Evolutionary conservation across 2,888 invertebrate genomes (phyloP).

Genomic region (Ectropis crepuscularia): DNA sequence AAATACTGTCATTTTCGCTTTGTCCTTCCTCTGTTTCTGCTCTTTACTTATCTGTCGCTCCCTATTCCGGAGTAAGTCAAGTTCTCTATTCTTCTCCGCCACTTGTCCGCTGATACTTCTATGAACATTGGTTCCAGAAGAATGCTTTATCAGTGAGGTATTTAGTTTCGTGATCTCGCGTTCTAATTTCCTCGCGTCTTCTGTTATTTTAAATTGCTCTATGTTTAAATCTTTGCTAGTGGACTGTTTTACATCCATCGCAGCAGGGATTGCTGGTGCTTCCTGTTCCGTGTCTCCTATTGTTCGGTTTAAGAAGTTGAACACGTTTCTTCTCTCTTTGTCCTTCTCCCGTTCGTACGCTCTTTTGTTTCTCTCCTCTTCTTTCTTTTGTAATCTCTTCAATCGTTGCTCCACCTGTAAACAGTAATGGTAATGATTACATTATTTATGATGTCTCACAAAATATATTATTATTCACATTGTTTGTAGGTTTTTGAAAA

Average conservation of each 20-base stretch:
- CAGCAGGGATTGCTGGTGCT: slow-evolving; percentile 37
- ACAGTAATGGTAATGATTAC: background rate
- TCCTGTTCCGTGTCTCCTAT: slow-evolving; percentile 71
- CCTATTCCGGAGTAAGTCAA: slow-evolving; percentile 84
- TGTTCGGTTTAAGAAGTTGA: slow-evolving; percentile 90
- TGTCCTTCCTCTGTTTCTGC: slow-evolving; percentile 88
- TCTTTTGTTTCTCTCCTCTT: slow-evolving; percentile 86
- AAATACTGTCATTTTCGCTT: slow-evolving; percentile 91
- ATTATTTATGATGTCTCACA: background rate
- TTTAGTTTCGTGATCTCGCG: slow-evolving; percentile 87
- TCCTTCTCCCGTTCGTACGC: slow-evolving; percentile 87
- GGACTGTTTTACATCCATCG: slow-evolving; percentile 74
- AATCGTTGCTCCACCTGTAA: slow-evolving; percentile 86
- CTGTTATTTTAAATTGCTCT: slow-evolving; percentile 88
- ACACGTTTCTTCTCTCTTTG: slow-evolving; percentile 87
- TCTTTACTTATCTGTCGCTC: slow-evolving; percentile 88
- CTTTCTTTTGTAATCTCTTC: slow-evolving; percentile 86
- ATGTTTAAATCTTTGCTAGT: slow-evolving; percentile 89
- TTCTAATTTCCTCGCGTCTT: slow-evolving; percentile 88
- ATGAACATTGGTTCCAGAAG: slow-evolving; percentile 84
- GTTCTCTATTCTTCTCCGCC: slow-evolving; percentile 85
- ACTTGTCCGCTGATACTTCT: slow-evolving; percentile 86
- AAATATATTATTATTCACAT: too few species aligned
- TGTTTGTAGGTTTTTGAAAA: too few species aligned
- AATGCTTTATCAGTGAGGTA: slow-evolving; percentile 86